These are phyloP conservation scores for Riptortus pedestris DNA, from an alignment of 1,140 invertebrate species.

Conservation along the genomic window DNA sequence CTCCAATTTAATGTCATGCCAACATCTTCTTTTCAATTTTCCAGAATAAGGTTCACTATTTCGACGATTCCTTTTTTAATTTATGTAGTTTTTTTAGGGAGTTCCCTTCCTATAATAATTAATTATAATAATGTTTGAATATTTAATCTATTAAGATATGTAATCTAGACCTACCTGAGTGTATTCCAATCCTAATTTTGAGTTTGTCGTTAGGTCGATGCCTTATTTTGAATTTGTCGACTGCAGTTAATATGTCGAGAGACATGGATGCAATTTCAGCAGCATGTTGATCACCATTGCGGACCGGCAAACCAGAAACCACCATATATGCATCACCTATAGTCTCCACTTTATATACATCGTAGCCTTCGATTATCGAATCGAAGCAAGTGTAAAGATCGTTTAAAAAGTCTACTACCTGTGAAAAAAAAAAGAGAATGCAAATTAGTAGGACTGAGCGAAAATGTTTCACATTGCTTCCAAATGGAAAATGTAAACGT, in stretches of 20 bases:
- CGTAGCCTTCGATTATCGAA: conserved; percentile 79
- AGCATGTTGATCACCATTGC: conserved; percentile 71
- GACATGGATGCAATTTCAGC: conserved; percentile 91
- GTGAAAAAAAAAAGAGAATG: too few relatives aligned
- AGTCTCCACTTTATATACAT: conserved; percentile 90
- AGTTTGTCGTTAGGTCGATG: conserved; percentile 76
- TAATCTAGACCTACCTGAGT: conserved; percentile 67
- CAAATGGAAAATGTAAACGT: too few relatives aligned
- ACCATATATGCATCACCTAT: conserved; percentile 88
- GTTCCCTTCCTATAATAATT: too few relatives aligned
- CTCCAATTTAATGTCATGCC: too few relatives aligned
- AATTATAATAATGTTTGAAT: background rate
- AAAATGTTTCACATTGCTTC: too few relatives aligned
- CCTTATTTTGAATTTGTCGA: conserved; percentile 74
- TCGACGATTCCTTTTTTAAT: too few relatives aligned
- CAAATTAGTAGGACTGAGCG: too few relatives aligned
- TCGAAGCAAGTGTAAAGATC: conserved; percentile 90
- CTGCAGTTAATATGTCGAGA: conserved; percentile 66
- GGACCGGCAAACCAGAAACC: conserved; percentile 71
- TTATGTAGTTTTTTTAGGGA: too few relatives aligned
- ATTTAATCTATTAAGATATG: too few relatives aligned
- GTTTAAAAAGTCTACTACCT: conserved; percentile 85
- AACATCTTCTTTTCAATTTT: too few relatives aligned
- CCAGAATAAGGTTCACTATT: too few relatives aligned
- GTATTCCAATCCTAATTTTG: conserved; percentile 80